These are phyloP conservation scores for Pinctada fucata DNA, from an alignment of 2,888 invertebrate species.

Conservation along the genomic window DNA sequence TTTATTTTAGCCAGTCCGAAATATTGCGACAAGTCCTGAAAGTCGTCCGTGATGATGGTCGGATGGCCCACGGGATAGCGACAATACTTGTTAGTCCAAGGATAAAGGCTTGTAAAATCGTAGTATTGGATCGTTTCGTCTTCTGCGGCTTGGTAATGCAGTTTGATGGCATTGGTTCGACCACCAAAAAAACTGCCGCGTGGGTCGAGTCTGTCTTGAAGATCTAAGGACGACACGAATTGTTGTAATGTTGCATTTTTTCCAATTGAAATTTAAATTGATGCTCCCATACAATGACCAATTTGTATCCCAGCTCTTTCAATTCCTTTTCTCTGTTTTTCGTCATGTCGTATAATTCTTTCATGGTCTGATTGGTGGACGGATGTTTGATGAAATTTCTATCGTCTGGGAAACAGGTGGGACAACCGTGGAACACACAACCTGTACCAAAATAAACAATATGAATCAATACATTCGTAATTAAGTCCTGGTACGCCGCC, in stretches of 20 bases:
- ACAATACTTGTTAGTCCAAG: no score
- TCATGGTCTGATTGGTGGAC: conserved; percentile 29
- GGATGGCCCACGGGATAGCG: background rate
- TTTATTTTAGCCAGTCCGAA: conserved; percentile 18
- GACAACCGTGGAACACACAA: conserved; percentile 29
- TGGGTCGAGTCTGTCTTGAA: conserved; percentile 11
- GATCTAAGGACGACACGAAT: conserved; percentile 4
- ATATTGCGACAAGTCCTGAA: background rate
- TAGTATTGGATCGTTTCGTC: conserved; percentile 5
- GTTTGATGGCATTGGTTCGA: no score
- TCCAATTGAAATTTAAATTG: conserved; percentile 36
- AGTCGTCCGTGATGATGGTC: conserved; percentile 23
- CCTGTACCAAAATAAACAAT: conserved; percentile 1
- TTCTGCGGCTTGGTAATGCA: background rate
- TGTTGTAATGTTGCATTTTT: conserved; percentile 11
- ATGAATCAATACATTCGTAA: background rate
- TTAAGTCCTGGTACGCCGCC: background rate
- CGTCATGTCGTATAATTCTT: conserved; percentile 38
- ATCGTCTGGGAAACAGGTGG: background rate
- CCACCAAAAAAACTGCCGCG: background rate
- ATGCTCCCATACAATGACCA: conserved; percentile 49
- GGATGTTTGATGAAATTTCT: conserved; percentile 17
- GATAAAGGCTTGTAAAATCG: no score
- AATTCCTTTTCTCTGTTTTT: conserved; percentile 24
- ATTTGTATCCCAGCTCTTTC: conserved; percentile 8